These are phyloP conservation scores for Pomacea maculata DNA, from an alignment of 1,140 invertebrate species.

Conservation along the genomic window DNA sequence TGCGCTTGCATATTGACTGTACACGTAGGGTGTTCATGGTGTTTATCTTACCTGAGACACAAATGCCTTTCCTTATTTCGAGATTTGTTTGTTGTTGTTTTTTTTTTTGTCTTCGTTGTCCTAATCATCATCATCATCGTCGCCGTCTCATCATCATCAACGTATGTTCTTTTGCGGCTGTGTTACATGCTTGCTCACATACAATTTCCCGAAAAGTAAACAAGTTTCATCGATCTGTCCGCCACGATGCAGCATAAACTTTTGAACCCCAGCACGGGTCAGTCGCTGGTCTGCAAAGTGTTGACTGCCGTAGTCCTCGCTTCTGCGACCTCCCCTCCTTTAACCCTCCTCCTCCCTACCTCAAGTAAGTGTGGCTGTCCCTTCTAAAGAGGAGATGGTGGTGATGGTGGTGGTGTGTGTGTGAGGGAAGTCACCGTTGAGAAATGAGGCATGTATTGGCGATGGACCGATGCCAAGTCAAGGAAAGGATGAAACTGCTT, in stretches of 20 bases:
- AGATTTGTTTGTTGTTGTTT: background rate
- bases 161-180: background rate
- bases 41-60: background rate
- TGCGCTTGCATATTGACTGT: background rate
- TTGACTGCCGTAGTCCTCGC: background rate
- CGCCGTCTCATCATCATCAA: slow-evolving; percentile 1
- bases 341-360: background rate
- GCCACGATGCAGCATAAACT: background rate
- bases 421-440: no score
- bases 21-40: no score
- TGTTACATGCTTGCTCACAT: background rate
- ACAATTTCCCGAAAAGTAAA: background rate
- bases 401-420: no score
- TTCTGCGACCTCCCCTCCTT: background rate
- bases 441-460: no score
- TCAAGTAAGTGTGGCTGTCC: background rate
- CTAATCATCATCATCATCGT: slow-evolving; percentile 5
- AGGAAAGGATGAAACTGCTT: no score
- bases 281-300: background rate
- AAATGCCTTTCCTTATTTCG: background rate
- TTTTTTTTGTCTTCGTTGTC: background rate
- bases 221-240: background rate
- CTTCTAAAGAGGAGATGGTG: no score
- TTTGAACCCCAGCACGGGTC: background rate
- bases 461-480: no score